These are phyloP conservation scores for Anastrepha ludens DNA, from an alignment of 1,140 invertebrate species.

Conservation along the genomic window DNA sequence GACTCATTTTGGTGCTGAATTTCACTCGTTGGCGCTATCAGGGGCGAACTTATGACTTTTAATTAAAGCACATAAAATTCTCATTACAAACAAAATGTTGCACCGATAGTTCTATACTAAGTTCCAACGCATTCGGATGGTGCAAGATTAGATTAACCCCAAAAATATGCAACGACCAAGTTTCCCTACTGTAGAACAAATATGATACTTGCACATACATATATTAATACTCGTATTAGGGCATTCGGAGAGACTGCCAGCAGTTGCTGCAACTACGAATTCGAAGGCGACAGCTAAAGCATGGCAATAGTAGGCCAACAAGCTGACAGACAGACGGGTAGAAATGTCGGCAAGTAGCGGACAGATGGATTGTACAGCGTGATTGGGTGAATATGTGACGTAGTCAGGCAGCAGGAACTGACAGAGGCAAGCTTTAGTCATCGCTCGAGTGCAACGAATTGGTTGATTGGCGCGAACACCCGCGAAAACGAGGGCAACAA, in stretches of 20 bases:
- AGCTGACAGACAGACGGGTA: too few relatives aligned
- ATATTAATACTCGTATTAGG: neutral
- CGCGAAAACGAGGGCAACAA: neutral
- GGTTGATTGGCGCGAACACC: neutral
- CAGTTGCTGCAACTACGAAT: neutral
- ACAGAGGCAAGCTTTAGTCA: neutral
- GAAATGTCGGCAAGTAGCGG: too few relatives aligned
- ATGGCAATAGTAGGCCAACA: too few relatives aligned
- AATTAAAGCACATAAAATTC: slow-evolving; percentile 31
- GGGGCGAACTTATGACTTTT: slow-evolving; percentile 21
- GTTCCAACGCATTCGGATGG: neutral
- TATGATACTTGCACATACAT: too few relatives aligned
- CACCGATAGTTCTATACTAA: neutral
- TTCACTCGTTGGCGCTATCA: neutral
- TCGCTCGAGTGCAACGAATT: neutral
- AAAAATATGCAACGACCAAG: slow-evolving; percentile 34
- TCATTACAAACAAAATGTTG: slow-evolving; percentile 19
- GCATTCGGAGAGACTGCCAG: neutral
- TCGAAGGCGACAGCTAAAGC: neutral
- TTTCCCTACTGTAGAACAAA: neutral
- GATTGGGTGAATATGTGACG: too few relatives aligned
- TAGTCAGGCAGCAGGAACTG: too few relatives aligned
- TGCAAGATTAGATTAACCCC: slow-evolving; percentile 18
- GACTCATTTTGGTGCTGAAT: slow-evolving; percentile 18
- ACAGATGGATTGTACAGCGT: too few relatives aligned